Percentiles rank a stretch among this genome's conserved stretches.
These are phyloP conservation scores for Andricus quercusramuli DNA, from an alignment of 2,888 invertebrate genomes.

Conservation along the genomic window DNA sequence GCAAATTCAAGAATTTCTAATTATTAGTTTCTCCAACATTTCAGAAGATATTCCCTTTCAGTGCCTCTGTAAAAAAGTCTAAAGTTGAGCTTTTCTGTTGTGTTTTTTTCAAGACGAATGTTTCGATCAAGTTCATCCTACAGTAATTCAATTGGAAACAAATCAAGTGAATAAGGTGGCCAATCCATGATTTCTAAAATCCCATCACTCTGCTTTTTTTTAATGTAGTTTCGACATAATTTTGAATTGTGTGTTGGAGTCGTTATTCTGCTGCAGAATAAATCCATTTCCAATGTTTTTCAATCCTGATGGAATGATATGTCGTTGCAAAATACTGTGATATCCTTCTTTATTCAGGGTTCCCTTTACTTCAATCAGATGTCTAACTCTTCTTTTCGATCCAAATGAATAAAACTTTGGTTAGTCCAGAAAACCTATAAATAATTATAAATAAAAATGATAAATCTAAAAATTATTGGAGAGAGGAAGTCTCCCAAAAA, in stretches of 20 bases:
- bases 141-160: no score
- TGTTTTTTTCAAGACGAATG: no score
- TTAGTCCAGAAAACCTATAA: conserved; percentile 49
- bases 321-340: conserved; percentile 45
- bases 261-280: conserved; percentile 54
- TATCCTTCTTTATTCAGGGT: conserved; percentile 53
- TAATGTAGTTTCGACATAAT: conserved; percentile 47
- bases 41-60: not conserved
- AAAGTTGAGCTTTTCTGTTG: not conserved
- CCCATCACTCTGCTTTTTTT: no score
- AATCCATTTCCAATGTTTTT: conserved; percentile 51
- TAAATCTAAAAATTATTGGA: no score
- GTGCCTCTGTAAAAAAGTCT: not conserved
- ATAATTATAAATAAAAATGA: no score
- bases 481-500: no score
- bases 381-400: conserved; percentile 46
- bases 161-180: no score
- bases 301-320: conserved; percentile 45
- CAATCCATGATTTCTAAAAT: no score
- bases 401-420: conserved; percentile 53
- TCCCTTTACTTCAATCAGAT: conserved; percentile 55
- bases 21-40: not conserved
- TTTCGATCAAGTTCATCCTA: no score
- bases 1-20: not conserved
- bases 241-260: conserved; percentile 51